Conservation (phyloP, 2,797 vertebrate species). For the Acrossocheilus wenchowensis region DNA sequence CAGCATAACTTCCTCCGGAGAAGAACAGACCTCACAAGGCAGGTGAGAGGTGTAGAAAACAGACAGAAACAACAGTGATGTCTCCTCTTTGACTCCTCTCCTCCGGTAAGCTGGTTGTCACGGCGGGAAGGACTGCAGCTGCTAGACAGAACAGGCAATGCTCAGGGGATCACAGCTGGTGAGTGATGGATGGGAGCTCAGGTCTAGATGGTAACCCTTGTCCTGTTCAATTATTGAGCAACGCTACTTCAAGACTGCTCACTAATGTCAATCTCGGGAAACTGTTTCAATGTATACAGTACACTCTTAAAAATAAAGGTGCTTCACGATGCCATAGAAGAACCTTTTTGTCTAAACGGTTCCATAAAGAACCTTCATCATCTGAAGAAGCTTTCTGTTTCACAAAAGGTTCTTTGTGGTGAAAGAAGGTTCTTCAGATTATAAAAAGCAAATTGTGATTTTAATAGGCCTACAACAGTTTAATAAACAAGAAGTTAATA, state of each 20-base stretch:
- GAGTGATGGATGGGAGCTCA: neutral
- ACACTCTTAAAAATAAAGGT: too few relatives aligned
- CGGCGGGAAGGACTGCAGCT: slow-evolving; percentile 16
- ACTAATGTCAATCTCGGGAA: neutral
- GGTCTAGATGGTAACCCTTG: neutral
- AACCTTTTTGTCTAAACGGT: too few relatives aligned
- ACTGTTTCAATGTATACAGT: too few relatives aligned
- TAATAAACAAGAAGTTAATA: neutral
- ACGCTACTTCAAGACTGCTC: neutral
- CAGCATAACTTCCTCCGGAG: neutral
- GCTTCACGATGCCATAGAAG: too few relatives aligned
- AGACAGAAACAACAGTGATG: neutral
- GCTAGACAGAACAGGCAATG: neutral
- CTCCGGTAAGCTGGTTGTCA: slow-evolving; percentile 8
- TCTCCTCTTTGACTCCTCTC: slow-evolving; percentile 1
- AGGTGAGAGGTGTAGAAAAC: slow-evolving; percentile 13
- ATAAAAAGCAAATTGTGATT: neutral
- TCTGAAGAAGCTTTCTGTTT: too few relatives aligned
- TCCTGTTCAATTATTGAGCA: neutral
- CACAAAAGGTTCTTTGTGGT: too few relatives aligned
- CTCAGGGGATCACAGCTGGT: neutral
- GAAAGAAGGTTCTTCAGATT: too few relatives aligned
- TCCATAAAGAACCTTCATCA: too few relatives aligned
- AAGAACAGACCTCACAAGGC: neutral
- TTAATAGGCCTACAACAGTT: neutral